phyloP scores from a whole-genome alignment of 2,888 invertebrate species.

The Silvanus unidentatus region DNA sequence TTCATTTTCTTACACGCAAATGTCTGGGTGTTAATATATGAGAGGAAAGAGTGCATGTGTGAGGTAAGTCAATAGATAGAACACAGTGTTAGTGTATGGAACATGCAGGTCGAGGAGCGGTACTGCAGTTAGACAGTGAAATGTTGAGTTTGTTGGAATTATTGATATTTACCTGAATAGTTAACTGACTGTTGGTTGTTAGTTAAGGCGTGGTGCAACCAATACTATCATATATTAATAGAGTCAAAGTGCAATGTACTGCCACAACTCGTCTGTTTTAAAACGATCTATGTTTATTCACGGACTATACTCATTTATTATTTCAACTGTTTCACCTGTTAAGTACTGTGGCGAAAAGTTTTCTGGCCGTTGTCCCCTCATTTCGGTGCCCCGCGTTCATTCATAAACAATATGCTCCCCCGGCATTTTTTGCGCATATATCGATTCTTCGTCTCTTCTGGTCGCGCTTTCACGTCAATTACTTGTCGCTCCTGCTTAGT shows the following conservation, averaged over 20 bases:
- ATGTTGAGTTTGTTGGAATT: constrained; percentile 5
- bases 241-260: constrained; percentile 36
- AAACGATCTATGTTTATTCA: constrained; percentile 12
- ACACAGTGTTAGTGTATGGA: not conserved
- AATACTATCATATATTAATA: constrained; percentile 38
- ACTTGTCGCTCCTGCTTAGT: constrained; percentile 9
- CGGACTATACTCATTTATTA: constrained; percentile 4
- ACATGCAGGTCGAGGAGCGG: constrained; percentile 8
- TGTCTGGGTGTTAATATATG: constrained; percentile 4
- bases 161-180: constrained; percentile 10
- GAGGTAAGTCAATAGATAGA: constrained; percentile 4
- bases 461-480: too few species aligned
- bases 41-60: constrained; percentile 5
- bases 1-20: constrained; percentile 6
- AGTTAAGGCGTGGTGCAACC: constrained; percentile 30
- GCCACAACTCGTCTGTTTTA: constrained; percentile 19
- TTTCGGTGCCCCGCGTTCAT: constrained; percentile 1
- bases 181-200: constrained; percentile 17
- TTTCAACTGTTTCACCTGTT: constrained; percentile 9
- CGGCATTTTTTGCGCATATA: constrained; percentile 9
- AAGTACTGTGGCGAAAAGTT: not conserved
- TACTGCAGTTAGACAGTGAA: constrained; percentile 7
- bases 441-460: not conserved
- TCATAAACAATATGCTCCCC: too few species aligned
- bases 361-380: too few species aligned